Base-by-base conservation (phyloP, 2,888 invertebrate genomes). In the Noctua janthina region DNA sequence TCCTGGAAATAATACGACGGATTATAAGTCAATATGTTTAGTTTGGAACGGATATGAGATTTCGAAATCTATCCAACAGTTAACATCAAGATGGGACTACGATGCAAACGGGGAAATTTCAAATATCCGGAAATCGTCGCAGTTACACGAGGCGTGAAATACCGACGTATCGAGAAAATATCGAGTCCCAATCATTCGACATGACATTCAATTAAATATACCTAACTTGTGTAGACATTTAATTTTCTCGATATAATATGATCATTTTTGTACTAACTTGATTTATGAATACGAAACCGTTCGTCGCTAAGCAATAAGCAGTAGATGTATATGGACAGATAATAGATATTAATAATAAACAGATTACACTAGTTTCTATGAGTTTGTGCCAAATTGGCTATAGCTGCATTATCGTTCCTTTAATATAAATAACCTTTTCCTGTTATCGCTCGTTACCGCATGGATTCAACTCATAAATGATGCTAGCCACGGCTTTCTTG, bases 91-190 rank as follows among this genome's bases (percentile, higher is more conserved):
- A 79, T 71, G 49, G 56, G 29, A 64, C 13, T 73, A 5, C 62
- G n/a, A 69, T 51, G 51, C 75, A 70, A 51, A 49, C 54, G 43
- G 20, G n/a, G 68, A 78, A 74, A 87, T 82, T 78, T 81, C 68
- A 76, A 84, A 84, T 86, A 82, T 82, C 78, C 82, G 78, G 73
- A 84, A 84, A 77, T 77, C 84, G 69, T 67, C 75, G 46, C 69
- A 64, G 81, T 77, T 72, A 17, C 69, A 43, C 74, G 84, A 72
- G 39, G 74, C 82, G 84, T 87, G 84, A 83, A 80, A 86, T 86
- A 23, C 69, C 49, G 62, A 74, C 64, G 64, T 78, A 71, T 74
- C 71, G 67, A 64, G 71, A 81, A 86, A 83, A 85, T 80, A 86
- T 86, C 75, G 46, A 75, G 15, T 79, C 51, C 43, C 75, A 69